These are phyloP conservation scores for Myopa tessellatipennis DNA, from an alignment of 2,888 invertebrate species.

Conservation along the genomic window DNA sequence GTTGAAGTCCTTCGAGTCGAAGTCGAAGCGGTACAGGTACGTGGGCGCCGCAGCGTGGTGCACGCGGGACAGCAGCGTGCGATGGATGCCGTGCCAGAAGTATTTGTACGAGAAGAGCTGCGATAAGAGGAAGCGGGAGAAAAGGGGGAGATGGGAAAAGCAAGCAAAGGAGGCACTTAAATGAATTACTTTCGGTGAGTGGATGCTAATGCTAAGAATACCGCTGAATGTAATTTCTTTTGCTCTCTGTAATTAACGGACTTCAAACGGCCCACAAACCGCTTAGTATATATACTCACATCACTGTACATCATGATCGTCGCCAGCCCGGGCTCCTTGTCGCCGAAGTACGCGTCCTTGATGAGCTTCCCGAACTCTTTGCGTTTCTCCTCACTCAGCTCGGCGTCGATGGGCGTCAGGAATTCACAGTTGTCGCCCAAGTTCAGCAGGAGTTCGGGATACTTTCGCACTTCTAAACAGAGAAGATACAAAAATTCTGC, in stretches of 20 bases:
- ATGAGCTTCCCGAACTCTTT: conserved; percentile 65
- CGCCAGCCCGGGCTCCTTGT: conserved; percentile 62
- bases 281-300: conserved; percentile 56
- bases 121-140: conserved; percentile 3
- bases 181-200: neutral
- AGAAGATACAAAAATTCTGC: neutral
- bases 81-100: conserved; percentile 67
- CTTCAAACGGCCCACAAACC: no score
- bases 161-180: neutral
- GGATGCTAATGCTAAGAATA: neutral
- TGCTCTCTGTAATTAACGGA: neutral
- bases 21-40: conserved; percentile 66
- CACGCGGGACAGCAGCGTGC: conserved; percentile 61
- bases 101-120: conserved; percentile 66
- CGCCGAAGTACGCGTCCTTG: conserved; percentile 68
- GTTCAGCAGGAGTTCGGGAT: conserved; percentile 58
- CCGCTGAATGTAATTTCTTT: neutral
- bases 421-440: conserved; percentile 60
- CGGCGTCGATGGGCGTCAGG: conserved; percentile 61
- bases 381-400: conserved; percentile 57
- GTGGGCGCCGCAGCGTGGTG: conserved; percentile 61
- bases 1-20: conserved; percentile 67
- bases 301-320: conserved; percentile 66
- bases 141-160: neutral
- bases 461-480: conserved; percentile 57